A percentile compares a stretch with the other conserved stretches of the same genome.
Conservation (phyloP, 2,797 vertebrate species). For the Sebastes dallii region DNA sequence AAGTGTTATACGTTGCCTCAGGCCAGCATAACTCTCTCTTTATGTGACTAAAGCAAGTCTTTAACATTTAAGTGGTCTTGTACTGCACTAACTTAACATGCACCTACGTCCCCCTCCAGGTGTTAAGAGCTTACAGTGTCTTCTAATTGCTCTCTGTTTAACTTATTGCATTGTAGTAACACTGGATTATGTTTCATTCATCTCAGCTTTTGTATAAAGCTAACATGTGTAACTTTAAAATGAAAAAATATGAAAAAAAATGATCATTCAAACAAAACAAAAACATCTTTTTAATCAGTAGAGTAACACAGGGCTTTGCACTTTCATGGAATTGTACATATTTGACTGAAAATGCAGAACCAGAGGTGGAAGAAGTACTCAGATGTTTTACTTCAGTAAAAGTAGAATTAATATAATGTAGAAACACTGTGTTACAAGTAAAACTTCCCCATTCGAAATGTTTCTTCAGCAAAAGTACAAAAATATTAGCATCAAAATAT, state of each 20-base stretch:
- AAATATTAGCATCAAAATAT: too few species aligned
- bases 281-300: neutral
- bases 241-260: neutral
- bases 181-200: neutral
- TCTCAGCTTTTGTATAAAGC: neutral
- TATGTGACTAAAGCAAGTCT: neutral
- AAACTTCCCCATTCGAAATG: too few species aligned
- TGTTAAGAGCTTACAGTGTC: neutral
- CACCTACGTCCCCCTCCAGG: neutral
- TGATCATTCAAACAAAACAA: neutral
- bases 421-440: too few species aligned
- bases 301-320: neutral
- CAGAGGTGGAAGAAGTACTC: neutral
- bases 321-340: neutral
- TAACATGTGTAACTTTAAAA: neutral
- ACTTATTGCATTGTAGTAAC: neutral
- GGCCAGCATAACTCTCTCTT: neutral
- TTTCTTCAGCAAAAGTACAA: too few species aligned
- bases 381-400: too few species aligned
- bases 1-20: neutral
- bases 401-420: too few species aligned
- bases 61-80: neutral
- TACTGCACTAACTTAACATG: neutral
- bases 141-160: neutral
- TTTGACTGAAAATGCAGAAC: neutral